Evolutionary conservation across 1,140 invertebrate genomes (phyloP).

Genomic region (Nasonia giraulti): DNA sequence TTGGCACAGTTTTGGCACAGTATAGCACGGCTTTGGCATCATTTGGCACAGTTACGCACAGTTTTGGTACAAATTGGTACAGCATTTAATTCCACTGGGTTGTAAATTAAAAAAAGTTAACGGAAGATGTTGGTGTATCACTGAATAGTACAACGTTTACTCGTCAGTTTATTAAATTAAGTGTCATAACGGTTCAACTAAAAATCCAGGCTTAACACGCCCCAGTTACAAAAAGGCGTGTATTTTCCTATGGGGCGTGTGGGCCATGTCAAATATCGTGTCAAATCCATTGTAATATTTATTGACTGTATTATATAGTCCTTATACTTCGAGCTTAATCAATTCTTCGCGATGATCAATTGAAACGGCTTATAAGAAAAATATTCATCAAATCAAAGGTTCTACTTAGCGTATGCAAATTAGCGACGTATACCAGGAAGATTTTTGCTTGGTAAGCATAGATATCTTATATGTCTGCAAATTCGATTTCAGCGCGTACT

Average conservation of each 20-base stretch:
- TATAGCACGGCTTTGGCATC: no score
- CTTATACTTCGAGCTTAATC: background rate
- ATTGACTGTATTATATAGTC: background rate
- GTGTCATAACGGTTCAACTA: background rate
- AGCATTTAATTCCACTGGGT: no score
- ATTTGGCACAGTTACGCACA: no score
- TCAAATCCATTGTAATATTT: constrained; percentile 20
- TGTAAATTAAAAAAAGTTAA: background rate
- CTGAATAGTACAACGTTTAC: background rate
- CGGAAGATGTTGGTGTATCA: no score
- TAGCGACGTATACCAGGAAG: no score
- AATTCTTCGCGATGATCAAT: background rate
- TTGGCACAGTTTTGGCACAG: no score
- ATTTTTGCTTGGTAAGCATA: no score
- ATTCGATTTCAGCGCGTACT: no score
- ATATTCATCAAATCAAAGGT: no score
- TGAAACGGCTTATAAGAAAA: background rate
- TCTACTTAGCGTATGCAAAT: no score
- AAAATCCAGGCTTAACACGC: constrained; percentile 16
- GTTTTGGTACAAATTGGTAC: no score
- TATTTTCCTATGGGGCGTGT: background rate
- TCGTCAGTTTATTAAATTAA: background rate
- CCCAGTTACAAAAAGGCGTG: background rate
- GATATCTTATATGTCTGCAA: no score
- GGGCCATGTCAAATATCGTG: background rate